A percentile compares a stretch with the other conserved stretches of the same genome.
phyloP scores from a whole-genome alignment of 2,113 vertebrate genomes.

The Sigmodon hispidus region DNA sequence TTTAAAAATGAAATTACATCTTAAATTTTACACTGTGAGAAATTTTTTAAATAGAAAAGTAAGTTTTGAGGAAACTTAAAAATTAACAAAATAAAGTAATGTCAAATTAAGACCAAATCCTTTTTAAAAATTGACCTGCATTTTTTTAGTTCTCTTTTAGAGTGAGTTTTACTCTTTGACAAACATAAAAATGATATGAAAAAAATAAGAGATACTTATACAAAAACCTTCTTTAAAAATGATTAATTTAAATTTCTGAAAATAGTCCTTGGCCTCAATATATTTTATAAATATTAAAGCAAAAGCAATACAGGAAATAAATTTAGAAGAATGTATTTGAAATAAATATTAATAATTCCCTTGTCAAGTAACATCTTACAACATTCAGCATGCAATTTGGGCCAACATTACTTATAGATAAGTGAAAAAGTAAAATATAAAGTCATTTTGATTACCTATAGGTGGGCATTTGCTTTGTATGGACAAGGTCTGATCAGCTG shows the following conservation, averaged over 20 bases:
- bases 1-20: not conserved
- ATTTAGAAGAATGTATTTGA: not conserved
- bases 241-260: not conserved
- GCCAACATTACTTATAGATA: not conserved
- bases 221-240: not conserved
- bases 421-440: not conserved
- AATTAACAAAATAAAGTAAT: not conserved
- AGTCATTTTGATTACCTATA: not conserved
- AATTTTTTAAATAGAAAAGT: not conserved
- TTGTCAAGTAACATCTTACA: not conserved
- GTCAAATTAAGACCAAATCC: not conserved
- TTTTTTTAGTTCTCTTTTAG: not conserved
- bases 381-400: not conserved
- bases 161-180: not conserved
- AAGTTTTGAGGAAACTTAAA: not conserved
- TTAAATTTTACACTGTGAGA: constrained; percentile 20
- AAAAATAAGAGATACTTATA: not conserved
- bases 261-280: not conserved
- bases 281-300: not conserved
- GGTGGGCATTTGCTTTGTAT: not conserved
- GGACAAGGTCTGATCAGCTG: not conserved
- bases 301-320: not conserved
- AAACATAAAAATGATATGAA: not conserved
- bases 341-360: not conserved
- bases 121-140: not conserved